These are phyloP conservation scores for Myiagra hebetior DNA, from an alignment of 2,113 vertebrate genomes.

Conservation along the genomic window DNA sequence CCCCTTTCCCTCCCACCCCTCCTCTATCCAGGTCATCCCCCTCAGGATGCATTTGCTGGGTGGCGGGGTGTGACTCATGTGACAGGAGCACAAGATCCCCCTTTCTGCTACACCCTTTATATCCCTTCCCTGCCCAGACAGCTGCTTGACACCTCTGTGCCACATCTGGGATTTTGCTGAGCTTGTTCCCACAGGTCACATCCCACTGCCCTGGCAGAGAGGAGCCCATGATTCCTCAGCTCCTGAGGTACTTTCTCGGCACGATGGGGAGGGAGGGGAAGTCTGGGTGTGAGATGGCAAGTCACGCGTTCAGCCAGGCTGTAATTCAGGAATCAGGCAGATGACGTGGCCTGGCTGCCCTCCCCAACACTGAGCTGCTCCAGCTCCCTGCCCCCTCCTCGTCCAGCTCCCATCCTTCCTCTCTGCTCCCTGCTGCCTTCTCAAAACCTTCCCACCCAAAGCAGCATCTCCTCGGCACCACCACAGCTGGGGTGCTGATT, in stretches of 20 bases:
- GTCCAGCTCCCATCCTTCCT: background rate
- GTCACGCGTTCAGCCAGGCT: background rate
- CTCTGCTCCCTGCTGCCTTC: background rate
- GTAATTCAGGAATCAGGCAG: background rate
- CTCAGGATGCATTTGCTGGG: background rate
- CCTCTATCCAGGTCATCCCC: background rate
- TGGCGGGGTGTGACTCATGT: background rate
- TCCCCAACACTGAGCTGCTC: rapidly evolving
- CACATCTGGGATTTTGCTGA: background rate
- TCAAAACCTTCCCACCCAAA: rapidly evolving
- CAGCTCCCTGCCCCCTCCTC: background rate
- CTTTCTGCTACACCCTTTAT: background rate
- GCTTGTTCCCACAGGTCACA: rapidly evolving
- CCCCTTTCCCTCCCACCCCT: background rate
- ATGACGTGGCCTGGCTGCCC: background rate
- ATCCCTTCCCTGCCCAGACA: background rate
- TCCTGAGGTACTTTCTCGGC: background rate
- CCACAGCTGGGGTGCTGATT: background rate
- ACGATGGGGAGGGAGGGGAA: background rate
- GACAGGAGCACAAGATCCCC: background rate
- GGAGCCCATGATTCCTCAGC: background rate
- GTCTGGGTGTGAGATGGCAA: background rate
- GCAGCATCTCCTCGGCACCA: background rate
- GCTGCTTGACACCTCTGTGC: background rate
- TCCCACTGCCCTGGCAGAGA: background rate